phyloP scores from a whole-genome alignment of 2,888 invertebrate genomes.

The Lithodes maja region DNA sequence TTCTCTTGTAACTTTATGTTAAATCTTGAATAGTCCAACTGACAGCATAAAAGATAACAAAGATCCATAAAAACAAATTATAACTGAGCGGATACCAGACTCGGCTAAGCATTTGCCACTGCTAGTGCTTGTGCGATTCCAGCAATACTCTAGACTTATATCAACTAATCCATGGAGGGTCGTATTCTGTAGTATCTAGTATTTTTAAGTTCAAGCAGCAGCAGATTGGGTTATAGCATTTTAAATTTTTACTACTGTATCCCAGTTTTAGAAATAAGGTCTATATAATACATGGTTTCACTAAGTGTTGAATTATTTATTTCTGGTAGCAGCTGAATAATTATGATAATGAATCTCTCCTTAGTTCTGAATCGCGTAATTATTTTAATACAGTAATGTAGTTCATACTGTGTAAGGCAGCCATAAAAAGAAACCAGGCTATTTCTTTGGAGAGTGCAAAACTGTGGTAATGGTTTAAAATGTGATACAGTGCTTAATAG shows the following conservation, averaged over 20 bases:
- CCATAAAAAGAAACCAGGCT: background rate
- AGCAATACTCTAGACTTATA: too few relatives aligned
- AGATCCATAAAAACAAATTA: too few relatives aligned
- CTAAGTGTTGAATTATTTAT: background rate
- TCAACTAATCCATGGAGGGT: too few relatives aligned
- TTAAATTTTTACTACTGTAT: too few relatives aligned
- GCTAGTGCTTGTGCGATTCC: too few relatives aligned
- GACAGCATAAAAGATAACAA: too few relatives aligned
- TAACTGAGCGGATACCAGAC: too few relatives aligned
- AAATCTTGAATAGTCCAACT: too few relatives aligned
- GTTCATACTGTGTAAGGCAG: background rate
- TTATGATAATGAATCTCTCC: background rate
- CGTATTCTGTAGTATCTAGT: background rate
- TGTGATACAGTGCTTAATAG: background rate
- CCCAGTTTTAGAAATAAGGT: background rate
- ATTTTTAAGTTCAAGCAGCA: background rate
- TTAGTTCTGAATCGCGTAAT: background rate
- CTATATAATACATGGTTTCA: background rate
- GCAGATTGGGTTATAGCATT: background rate
- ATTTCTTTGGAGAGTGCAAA: too few relatives aligned
- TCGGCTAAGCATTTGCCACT: too few relatives aligned
- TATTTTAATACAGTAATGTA: background rate
- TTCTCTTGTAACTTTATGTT: too few relatives aligned
- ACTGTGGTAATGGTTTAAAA: too few relatives aligned
- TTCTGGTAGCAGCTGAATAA: background rate